Evolutionary conservation across 2,888 invertebrate genomes (phyloP).

Genomic region (Stratiomys singularior): DNA sequence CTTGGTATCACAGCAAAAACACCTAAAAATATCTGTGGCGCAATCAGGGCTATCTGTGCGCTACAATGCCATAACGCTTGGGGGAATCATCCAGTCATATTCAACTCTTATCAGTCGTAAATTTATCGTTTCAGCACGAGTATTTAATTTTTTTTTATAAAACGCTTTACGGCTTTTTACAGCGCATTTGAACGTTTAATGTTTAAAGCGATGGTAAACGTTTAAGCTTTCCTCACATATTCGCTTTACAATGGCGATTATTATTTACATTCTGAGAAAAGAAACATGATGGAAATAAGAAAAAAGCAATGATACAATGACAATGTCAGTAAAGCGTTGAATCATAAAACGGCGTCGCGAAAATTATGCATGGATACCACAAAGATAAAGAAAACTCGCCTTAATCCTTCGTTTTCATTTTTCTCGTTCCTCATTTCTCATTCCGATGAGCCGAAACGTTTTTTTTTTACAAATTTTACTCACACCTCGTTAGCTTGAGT

Average conservation of each 20-base stretch:
- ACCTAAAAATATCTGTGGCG: constrained; percentile 34
- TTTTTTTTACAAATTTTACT: too few species aligned
- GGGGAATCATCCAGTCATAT: constrained; percentile 21
- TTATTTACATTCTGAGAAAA: constrained; percentile 36
- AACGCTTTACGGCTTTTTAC: constrained; percentile 19
- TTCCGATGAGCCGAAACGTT: not conserved
- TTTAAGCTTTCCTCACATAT: constrained; percentile 16
- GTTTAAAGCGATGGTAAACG: constrained; percentile 36
- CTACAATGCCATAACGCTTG: not conserved
- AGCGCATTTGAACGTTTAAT: constrained; percentile 33
- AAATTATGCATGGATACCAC: constrained; percentile 20
- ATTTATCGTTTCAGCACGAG: constrained; percentile 30
- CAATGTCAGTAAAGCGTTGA: constrained; percentile 21
- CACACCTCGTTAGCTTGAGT: constrained; percentile 31
- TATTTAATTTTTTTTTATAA: constrained; percentile 24
- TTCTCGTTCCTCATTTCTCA: not conserved
- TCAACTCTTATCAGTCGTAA: constrained; percentile 43
- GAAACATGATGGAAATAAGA: not conserved
- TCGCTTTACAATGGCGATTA: constrained; percentile 39
- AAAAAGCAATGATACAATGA: constrained; percentile 32
- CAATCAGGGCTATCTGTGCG: constrained; percentile 26
- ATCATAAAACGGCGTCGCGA: constrained; percentile 21
- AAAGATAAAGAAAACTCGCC: constrained; percentile 34
- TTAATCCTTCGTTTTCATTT: not conserved
- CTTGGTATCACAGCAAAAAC: constrained; percentile 6